Evolutionary conservation across 2,888 invertebrate genomes (phyloP).

Genomic region (Nycteola revayana): DNA sequence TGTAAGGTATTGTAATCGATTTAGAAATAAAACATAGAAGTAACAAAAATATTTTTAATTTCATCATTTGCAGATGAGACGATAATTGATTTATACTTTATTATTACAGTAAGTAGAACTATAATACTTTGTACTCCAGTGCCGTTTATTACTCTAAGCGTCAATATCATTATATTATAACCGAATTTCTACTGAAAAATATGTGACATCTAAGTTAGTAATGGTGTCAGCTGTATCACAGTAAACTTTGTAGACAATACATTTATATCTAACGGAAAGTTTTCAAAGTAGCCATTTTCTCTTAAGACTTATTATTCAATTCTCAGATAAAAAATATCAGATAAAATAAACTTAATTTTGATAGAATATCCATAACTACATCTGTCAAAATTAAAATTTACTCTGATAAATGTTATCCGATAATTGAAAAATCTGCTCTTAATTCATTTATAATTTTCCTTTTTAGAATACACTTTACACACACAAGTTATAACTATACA

Average conservation of each 20-base stretch:
- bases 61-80: constrained; percentile 50
- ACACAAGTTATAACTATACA: too few species aligned
- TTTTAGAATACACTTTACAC: too few species aligned
- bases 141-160: constrained; percentile 54
- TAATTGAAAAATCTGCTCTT: too few species aligned
- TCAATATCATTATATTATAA: constrained; percentile 29
- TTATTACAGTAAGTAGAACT: constrained; percentile 40
- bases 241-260: constrained; percentile 32
- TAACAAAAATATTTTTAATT: constrained; percentile 73
- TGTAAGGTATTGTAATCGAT: constrained; percentile 1
- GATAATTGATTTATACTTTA: constrained; percentile 49
- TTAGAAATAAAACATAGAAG: constrained; percentile 47
- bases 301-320: too few species aligned
- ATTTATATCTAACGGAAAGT: constrained; percentile 25
- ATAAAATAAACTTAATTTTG: too few species aligned
- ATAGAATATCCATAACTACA: too few species aligned
- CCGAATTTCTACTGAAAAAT: constrained; percentile 28
- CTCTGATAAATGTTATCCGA: too few species aligned
- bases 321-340: too few species aligned
- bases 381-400: too few species aligned
- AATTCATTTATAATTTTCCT: constrained; percentile 22
- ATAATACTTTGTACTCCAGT: constrained; percentile 74
- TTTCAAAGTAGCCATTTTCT: constrained; percentile 24
- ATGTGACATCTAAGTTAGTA: constrained; percentile 13
- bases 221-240: constrained; percentile 38